Conservation (phyloP, 2,797 vertebrate species). For the Sebastes diaconus region DNA sequence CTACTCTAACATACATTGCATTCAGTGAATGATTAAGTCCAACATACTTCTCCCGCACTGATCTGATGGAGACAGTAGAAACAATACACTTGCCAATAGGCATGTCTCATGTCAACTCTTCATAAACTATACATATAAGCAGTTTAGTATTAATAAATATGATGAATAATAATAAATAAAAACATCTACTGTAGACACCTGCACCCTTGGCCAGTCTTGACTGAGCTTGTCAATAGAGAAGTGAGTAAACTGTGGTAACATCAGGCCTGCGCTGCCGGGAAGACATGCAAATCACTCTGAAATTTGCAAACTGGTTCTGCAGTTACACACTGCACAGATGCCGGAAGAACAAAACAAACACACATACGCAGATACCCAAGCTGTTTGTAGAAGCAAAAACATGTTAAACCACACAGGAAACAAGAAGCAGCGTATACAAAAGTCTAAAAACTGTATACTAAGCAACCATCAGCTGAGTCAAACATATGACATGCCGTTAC, state of each 20-base stretch:
- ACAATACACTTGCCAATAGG: background rate
- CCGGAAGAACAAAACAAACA: constrained; percentile 35
- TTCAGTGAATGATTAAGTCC: background rate
- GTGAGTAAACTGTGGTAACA: constrained; percentile 25
- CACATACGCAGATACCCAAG: background rate
- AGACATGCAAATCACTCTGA: constrained; percentile 75
- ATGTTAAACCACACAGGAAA: constrained; percentile 72
- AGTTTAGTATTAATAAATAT: background rate
- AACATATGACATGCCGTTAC: background rate
- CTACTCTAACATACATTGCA: background rate
- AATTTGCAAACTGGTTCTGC: constrained; percentile 74
- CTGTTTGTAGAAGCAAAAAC: constrained; percentile 23
- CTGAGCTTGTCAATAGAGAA: constrained; percentile 26
- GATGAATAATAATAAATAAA: background rate
- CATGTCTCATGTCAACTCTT: background rate
- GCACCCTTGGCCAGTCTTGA: background rate
- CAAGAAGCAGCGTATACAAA: background rate
- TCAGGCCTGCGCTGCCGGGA: constrained; percentile 26
- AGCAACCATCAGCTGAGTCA: background rate
- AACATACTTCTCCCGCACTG: background rate
- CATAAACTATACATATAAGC: background rate
- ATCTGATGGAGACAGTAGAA: background rate
- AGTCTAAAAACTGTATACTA: background rate
- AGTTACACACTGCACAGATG: constrained; percentile 50
- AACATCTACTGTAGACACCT: background rate